These are phyloP conservation scores for Brienomyrus longianalis DNA, from an alignment of 2,113 vertebrate species.

Conservation along the genomic window DNA sequence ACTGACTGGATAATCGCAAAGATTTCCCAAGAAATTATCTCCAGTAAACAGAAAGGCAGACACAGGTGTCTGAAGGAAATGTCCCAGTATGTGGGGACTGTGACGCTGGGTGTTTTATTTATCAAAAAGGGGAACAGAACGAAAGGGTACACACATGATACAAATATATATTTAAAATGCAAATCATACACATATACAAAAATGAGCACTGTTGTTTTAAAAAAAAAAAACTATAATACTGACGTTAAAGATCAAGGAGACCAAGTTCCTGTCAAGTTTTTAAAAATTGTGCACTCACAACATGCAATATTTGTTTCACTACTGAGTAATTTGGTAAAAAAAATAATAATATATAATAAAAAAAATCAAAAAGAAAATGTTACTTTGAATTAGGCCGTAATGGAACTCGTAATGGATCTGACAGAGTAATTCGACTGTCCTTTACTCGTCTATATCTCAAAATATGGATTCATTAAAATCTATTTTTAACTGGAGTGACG, in stretches of 20 bases:
- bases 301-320: slow-evolving; percentile 22
- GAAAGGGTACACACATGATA: slow-evolving; percentile 43
- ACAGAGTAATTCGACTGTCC: neutral
- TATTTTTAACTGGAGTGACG: neutral
- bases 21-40: neutral
- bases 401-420: slow-evolving; percentile 24
- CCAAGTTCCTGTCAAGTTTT: slow-evolving; percentile 13
- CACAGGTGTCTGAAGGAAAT: neutral
- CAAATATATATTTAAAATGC: slow-evolving; percentile 41
- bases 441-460: neutral
- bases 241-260: slow-evolving; percentile 34
- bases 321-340: slow-evolving; percentile 15
- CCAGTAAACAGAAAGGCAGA: neutral
- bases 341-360: slow-evolving; percentile 8
- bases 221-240: slow-evolving; percentile 52
- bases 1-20: neutral
- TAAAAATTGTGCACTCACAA: slow-evolving; percentile 24
- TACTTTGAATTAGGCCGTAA: slow-evolving; percentile 21
- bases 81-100: too few species aligned
- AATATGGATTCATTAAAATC: neutral
- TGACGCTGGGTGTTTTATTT: slow-evolving; percentile 4
- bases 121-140: slow-evolving; percentile 49
- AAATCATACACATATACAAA: slow-evolving; percentile 38
- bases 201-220: slow-evolving; percentile 24
- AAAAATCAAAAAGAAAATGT: slow-evolving; percentile 15